Evolutionary conservation across 2,113 vertebrate species (phyloP), one percentile per base, ranked within the genome.

Genomic region (Phycodurus eques): DNA sequence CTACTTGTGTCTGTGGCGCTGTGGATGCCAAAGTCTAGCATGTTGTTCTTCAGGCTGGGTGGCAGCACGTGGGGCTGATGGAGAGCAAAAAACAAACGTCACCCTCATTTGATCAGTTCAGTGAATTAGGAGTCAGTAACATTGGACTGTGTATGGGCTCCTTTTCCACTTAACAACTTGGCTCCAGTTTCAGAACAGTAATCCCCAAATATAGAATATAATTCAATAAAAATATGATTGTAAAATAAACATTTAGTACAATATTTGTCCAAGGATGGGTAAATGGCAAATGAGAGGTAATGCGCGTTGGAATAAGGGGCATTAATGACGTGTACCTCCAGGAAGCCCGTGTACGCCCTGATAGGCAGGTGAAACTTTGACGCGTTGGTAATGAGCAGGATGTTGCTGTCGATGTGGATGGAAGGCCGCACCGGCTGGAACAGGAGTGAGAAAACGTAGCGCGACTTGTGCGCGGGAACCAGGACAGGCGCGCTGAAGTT

Each of bases 291-390:
- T 13, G 9, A 13, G 44, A 53, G 5, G 27, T 13, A 33, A 2
- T 7, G 59, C 35, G 27, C 12, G 35, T 15, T 61, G 15, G 33
- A 63, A 63, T n/a, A 20, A 6, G 8, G 19, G 5, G 35, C 19
- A 10, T 4, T 6, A n/a, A 20, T 1, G 8, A 22, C 7, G 35
- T 9, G 14, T 93, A 98, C 98, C 93, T 98, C 96, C 83, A 99
- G 88, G 92, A 99, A 98, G 77, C 98, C 97, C 10, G 98, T 99
- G 88, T 99, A 99, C 4, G 96, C 98, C 80, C 96, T 90, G 70
- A 99, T 94, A 69, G 98, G 98, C 63, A 99, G 93, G 82, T 98
- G 96, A 88, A 99, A 99, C 91, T 97, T 98, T 54, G 98, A 99
- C 27, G 96, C 97, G 47, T 99, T 99, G 76, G 97, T 99, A 89